phyloP scores from a whole-genome alignment of 1,140 invertebrate species.

The Drosophila mojavensis region DNA sequence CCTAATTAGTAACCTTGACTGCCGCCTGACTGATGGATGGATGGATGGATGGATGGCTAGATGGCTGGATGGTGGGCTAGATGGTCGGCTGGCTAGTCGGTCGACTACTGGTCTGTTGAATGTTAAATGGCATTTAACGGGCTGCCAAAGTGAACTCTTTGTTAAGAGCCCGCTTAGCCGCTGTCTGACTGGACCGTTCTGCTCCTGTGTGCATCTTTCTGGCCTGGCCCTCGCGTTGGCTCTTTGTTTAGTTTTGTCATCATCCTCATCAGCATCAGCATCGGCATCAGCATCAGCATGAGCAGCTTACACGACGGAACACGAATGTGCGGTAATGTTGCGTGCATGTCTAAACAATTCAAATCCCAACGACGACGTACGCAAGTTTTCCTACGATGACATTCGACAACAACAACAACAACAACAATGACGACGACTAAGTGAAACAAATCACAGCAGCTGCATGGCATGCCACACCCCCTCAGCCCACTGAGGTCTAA shows the following conservation, averaged over 20 bases:
- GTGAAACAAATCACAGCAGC: slow-evolving; percentile 72
- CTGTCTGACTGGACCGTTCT: slow-evolving; percentile 14
- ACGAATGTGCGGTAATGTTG: slow-evolving; percentile 66
- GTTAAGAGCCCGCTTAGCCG: slow-evolving; percentile 31
- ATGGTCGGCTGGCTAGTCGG: slow-evolving; percentile 1
- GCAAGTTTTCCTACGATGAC: slow-evolving; percentile 58
- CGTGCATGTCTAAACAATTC: slow-evolving; percentile 79
- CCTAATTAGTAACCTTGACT: slow-evolving; percentile 79
- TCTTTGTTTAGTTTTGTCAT: slow-evolving; percentile 39
- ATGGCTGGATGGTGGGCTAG: background rate
- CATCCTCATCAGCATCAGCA: slow-evolving; percentile 2
- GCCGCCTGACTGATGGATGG: slow-evolving; percentile 41
- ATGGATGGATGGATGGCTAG: slow-evolving; percentile 20
- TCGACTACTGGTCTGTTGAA: slow-evolving; percentile 15
- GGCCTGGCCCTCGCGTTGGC: background rate
- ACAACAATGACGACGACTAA: slow-evolving; percentile 43
- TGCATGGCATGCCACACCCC: slow-evolving; percentile 28
- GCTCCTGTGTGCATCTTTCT: background rate
- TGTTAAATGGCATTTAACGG: slow-evolving; percentile 47
- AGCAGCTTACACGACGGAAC: slow-evolving; percentile 54
- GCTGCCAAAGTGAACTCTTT: slow-evolving; percentile 28
- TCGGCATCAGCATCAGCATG: background rate
- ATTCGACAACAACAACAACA: background rate
- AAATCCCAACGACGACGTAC: slow-evolving; percentile 64
- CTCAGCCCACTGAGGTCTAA: background rate